Base-by-base conservation (phyloP, 2,113 vertebrate genomes). In the Vulpes lagopus region DNA sequence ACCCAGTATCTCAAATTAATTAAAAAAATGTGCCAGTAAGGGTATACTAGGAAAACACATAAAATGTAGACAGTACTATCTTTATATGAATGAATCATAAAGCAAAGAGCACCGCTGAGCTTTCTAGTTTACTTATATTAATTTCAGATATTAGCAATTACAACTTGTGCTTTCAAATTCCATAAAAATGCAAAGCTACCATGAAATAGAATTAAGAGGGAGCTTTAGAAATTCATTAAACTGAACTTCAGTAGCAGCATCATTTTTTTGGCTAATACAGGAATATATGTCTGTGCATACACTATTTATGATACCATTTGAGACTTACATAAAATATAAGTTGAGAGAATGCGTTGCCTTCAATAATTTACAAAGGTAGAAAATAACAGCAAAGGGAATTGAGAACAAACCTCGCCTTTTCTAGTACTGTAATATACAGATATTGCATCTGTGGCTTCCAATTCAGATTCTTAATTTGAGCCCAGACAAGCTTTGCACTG, bases 251-350 rank as follows among this genome's bases (percentile, higher is more conserved):
- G 71, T 92, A 60, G 55, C 55, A 93, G 88, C 55, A 82, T 59
- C 80, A 32, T 92, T 91, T 83, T 96, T 89, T 82, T 81, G 85
- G 78, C 73, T 89, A 98, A 97, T 94, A 95, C 51, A 95, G 82
- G 82, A 95, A 97, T 91, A 43, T 87, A 82, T 87, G 82, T 92
- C 84, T 89, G 49, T 83, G n/a, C 87, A 92, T 97, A 83, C 43
- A 96, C 82, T 97, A 97, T 97, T 97, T 97, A 98, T 95, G 92
- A 97, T 92, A 92, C 25, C 83, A 95, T 96, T 97, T 98, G 97
- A 97, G 94, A 98, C 89, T 95, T 84, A 96, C 59, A 96, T 96
- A 97, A 98, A 98, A 97, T 97, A 96, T 96, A 98, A 97, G 98
- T 98, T 95, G 90, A 98, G 96, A 97, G 93, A 97, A 93, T 95